Base-by-base conservation (phyloP, 2,797 vertebrate genomes). In the Schizopygopsis pylzovi region DNA sequence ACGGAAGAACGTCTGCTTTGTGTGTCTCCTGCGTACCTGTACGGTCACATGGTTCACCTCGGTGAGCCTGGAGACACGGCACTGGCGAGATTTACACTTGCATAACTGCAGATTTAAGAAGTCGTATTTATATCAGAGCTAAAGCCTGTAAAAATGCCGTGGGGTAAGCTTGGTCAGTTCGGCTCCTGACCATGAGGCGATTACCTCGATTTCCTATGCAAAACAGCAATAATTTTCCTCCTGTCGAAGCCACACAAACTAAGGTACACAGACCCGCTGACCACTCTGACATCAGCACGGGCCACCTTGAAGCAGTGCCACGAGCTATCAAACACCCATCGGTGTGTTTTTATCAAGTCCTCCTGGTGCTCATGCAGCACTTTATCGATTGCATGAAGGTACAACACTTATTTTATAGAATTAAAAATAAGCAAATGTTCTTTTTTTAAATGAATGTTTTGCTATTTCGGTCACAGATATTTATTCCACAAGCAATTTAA, bases 211-310 rank as follows among this genome's bases (percentile, higher is more conserved):
- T 94, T 91, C 94, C 92, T 87, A 43, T 88, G 90, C 92, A 93
- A 92, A 93, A 93, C 90, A 91, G 88, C 89, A 90, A 91, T 90
- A 72, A 88, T 87, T 73, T 92, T 92, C 93, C 93, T 92, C 93
- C 89, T 79, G 91, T 88, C 12, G 93, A 94, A 94, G 91, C 93
- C 90, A 71, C 68, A 84, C 47, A 90, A 91, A 91, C 92, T 88
- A 90, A 86, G 82, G 91, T 93, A 92, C 92, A 94, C 92, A 95
- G 93, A 94, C 94, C 92, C 89, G 90, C 92, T 92, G 91, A 94
- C 93, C 92, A 22, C 92, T 90, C 81, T 10, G 84, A 92, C 94
- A 94, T 93, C 92, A 95, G 92, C 92, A 90, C 92, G 92, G 95
- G 89, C 95, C 95, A 95, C 95, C 95, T 94, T 88, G 93, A 89